Percentiles rank a stretch among this genome's conserved stretches.
Conservation (phyloP, 2,113 vertebrate genomes). For the Peromyscus maniculatus region DNA sequence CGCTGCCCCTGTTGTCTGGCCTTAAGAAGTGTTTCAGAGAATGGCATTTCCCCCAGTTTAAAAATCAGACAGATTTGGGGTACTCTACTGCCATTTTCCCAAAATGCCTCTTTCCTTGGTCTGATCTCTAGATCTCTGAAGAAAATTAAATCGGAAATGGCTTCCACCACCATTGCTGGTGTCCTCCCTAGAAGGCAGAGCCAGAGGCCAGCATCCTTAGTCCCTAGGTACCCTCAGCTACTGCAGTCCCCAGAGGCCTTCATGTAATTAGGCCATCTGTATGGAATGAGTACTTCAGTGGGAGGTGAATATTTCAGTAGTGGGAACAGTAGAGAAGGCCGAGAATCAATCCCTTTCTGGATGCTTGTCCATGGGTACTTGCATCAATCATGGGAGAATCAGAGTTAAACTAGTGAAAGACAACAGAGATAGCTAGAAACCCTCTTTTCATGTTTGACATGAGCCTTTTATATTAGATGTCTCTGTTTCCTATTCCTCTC, state of each 20-base stretch:
- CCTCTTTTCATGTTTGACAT: constrained; percentile 21
- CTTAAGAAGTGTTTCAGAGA: neutral
- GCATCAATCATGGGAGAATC: neutral
- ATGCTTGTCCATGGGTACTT: neutral
- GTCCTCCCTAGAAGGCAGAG: neutral
- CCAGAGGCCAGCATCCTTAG: neutral
- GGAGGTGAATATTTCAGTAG: neutral
- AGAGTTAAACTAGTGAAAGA: neutral
- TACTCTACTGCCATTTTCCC: neutral
- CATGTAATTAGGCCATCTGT: neutral
- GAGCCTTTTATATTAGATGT: neutral
- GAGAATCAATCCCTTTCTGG: neutral
- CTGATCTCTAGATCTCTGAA: neutral
- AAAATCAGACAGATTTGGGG: neutral
- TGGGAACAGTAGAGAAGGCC: neutral
- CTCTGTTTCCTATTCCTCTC: neutral
- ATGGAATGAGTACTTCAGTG: neutral
- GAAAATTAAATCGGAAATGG: neutral
- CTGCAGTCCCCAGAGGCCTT: neutral
- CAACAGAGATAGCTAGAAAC: neutral
- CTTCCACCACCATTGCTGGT: neutral
- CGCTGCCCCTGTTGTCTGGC: neutral
- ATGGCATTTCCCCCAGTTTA: neutral
- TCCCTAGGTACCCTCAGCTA: neutral
- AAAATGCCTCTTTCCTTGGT: neutral